phyloP scores from a whole-genome alignment of 2,797 vertebrate genomes.

The Caiman crocodilus region DNA sequence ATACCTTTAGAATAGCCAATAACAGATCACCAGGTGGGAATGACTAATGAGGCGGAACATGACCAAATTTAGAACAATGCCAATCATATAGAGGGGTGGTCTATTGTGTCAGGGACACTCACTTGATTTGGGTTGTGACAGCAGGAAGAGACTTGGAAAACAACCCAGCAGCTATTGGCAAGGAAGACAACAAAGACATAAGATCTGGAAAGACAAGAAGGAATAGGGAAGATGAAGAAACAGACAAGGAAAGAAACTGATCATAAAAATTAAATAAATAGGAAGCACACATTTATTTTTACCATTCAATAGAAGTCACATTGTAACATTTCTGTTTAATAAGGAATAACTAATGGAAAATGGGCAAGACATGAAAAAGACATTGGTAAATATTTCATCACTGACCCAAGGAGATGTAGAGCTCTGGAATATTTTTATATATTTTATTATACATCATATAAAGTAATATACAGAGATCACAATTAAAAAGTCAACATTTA shows the following conservation, averaged over 20 bases:
- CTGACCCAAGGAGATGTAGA: background rate
- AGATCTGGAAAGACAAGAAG: fast-evolving
- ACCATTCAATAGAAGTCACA: background rate
- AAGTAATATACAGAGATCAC: background rate
- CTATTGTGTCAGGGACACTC: too few relatives aligned
- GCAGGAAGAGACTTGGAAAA: background rate
- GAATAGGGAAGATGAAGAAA: background rate
- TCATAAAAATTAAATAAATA: background rate
- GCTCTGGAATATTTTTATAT: background rate
- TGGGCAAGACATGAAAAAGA: background rate
- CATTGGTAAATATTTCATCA: background rate
- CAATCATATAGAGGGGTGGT: too few relatives aligned
- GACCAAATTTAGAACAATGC: too few relatives aligned
- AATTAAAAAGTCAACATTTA: background rate
- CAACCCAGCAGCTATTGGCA: background rate
- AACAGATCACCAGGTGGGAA: too few relatives aligned
- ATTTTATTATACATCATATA: background rate
- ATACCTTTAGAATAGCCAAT: too few relatives aligned
- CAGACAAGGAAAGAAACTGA: background rate
- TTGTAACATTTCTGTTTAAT: background rate
- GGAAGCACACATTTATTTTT: background rate
- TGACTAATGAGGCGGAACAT: too few relatives aligned
- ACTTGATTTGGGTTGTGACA: too few relatives aligned
- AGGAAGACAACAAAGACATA: background rate
- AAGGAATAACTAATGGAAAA: background rate